phyloP scores from a whole-genome alignment of 1,140 invertebrate genomes.

The Drosophila dunni region DNA sequence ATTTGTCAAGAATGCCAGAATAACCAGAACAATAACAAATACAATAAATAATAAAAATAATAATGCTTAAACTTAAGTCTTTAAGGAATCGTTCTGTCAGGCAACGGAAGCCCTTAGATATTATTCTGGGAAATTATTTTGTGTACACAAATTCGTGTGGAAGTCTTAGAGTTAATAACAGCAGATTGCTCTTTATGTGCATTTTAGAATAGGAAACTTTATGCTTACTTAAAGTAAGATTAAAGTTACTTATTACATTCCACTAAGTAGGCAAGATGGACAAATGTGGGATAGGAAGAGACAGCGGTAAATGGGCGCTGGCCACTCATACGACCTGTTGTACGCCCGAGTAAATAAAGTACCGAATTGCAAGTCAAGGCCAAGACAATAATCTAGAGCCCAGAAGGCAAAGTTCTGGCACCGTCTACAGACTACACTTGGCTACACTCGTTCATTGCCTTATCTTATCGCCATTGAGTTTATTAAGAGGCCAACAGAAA shows the following conservation, averaged over 20 bases:
- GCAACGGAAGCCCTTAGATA: too few relatives aligned
- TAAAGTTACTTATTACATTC: slow-evolving; percentile 45
- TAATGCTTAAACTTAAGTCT: neutral
- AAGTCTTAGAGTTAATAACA: slow-evolving; percentile 6
- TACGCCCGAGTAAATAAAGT: slow-evolving; percentile 40
- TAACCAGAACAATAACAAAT: neutral
- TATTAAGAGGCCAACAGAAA: slow-evolving; percentile 52
- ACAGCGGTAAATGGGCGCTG: neutral
- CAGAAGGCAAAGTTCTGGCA: slow-evolving; percentile 32
- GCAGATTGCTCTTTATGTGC: slow-evolving; percentile 11
- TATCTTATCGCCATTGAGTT: slow-evolving; percentile 66
- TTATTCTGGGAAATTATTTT: too few relatives aligned
- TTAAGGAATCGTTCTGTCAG: neutral
- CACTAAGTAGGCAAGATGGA: neutral
- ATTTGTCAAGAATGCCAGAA: neutral
- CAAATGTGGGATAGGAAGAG: neutral
- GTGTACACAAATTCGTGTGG: too few relatives aligned
- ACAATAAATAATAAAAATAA: neutral
- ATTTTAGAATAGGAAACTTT: slow-evolving; percentile 11
- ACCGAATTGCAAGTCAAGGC: slow-evolving; percentile 7
- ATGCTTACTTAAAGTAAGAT: slow-evolving; percentile 36
- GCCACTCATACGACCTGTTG: slow-evolving; percentile 71
- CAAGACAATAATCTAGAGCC: slow-evolving; percentile 23
- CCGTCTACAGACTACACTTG: neutral
- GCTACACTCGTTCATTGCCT: slow-evolving; percentile 32